These are phyloP conservation scores for Loriculus beryllinus DNA, from an alignment of 2,797 vertebrate species.

Conservation along the genomic window DNA sequence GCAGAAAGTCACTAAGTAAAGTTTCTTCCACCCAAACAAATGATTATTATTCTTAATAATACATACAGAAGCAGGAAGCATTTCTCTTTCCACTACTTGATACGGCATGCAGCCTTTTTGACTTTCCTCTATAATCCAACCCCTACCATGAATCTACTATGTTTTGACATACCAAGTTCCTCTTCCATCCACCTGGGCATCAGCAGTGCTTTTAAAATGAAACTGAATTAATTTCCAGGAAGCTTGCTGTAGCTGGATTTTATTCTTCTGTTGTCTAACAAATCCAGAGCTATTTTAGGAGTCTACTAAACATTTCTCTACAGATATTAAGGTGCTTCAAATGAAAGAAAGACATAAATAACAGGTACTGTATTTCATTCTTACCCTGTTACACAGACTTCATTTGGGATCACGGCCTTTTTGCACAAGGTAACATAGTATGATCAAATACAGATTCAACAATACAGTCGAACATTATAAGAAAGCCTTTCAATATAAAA, in stretches of 20 bases:
- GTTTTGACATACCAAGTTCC: background rate
- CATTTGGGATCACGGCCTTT: background rate
- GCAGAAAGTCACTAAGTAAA: background rate
- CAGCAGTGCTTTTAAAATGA: background rate
- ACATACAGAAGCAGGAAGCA: background rate
- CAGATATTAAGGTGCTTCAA: background rate
- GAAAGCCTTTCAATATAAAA: background rate
- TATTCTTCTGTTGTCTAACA: background rate
- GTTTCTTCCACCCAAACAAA: background rate
- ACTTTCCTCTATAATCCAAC: background rate
- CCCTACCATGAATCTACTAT: background rate
- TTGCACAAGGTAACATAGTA: background rate
- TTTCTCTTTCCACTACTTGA: background rate
- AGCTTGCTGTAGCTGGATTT: background rate
- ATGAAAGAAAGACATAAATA: background rate
- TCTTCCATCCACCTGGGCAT: background rate
- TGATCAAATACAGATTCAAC: background rate
- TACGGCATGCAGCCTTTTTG: background rate
- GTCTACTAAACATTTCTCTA: background rate
- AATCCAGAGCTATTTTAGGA: background rate
- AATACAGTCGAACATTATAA: background rate
- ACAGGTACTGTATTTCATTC: background rate
- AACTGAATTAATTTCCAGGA: background rate
- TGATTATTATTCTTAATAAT: conserved; percentile 21
- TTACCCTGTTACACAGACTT: background rate